Percentiles rank a stretch among this genome's conserved stretches.
Conservation (phyloP, 1,140 invertebrate species). For the Anoplophora glabripennis region DNA sequence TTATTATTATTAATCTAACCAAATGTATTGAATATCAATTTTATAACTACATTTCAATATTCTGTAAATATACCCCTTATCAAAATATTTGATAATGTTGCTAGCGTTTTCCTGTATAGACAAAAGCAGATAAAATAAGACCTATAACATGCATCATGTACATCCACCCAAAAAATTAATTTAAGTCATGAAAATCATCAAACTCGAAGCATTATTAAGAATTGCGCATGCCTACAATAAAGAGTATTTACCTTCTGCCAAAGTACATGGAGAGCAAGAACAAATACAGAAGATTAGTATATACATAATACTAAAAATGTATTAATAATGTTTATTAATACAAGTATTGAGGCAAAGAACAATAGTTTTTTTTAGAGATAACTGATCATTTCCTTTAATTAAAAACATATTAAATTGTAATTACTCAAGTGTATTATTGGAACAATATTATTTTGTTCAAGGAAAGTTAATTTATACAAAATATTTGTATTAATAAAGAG, state of each 20-base stretch:
- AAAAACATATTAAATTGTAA: not conserved
- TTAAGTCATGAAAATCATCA: no score
- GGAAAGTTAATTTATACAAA: not conserved
- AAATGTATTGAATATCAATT: not conserved
- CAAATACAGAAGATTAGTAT: conserved; percentile 26
- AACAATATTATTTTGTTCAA: not conserved
- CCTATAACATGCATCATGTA: no score
- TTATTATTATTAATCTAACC: no score
- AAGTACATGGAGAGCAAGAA: conserved; percentile 27
- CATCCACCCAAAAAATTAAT: no score
- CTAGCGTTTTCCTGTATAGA: no score
- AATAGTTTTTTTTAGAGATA: not conserved
- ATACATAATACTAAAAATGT: conserved; percentile 8
- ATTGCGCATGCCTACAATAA: conserved; percentile 29
- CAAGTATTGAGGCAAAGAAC: conserved; percentile 3
- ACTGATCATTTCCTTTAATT: no score
- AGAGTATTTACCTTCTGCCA: conserved; percentile 39
- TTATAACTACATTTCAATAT: no score
- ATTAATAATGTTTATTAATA: conserved; percentile 9
- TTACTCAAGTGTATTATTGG: not conserved
- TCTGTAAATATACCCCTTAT: no score
- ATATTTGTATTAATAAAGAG: no score
- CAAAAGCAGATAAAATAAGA: no score
- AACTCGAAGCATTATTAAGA: not conserved
- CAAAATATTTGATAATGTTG: no score